These are phyloP conservation scores for Octomys mimax DNA, from an alignment of 2,797 vertebrate species.

Conservation along the genomic window DNA sequence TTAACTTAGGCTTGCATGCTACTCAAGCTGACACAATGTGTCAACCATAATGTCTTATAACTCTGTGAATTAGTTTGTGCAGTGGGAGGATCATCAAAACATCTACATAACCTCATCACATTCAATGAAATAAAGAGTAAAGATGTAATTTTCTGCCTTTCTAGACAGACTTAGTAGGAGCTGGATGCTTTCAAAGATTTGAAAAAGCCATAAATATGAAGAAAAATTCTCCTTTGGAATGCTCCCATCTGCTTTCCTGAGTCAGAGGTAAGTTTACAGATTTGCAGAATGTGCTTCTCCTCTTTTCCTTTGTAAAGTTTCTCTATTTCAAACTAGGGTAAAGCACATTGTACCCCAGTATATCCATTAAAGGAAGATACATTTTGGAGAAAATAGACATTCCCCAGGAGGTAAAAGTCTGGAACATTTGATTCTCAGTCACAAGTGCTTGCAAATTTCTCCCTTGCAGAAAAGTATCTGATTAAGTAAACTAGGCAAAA, in stretches of 20 bases:
- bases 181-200: neutral
- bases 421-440: neutral
- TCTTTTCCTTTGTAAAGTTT: neutral
- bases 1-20: neutral
- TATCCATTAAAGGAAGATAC: neutral
- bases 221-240: neutral
- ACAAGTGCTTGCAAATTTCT: neutral
- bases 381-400: neutral
- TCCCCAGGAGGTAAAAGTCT: slow-evolving; percentile 5
- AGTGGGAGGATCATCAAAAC: neutral
- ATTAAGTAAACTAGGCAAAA: slow-evolving; percentile 7
- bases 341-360: neutral
- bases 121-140: neutral
- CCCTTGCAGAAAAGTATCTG: slow-evolving; percentile 31
- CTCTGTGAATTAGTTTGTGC: neutral
- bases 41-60: neutral
- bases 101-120: neutral
- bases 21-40: too few species aligned
- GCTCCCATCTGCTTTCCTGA: neutral
- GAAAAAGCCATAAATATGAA: neutral
- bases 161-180: neutral
- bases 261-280: neutral
- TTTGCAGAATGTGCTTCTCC: neutral
- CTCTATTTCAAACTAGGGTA: neutral
- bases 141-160: neutral